Conservation (phyloP, 2,797 vertebrate species). For the Pelodytes ibericus region DNA sequence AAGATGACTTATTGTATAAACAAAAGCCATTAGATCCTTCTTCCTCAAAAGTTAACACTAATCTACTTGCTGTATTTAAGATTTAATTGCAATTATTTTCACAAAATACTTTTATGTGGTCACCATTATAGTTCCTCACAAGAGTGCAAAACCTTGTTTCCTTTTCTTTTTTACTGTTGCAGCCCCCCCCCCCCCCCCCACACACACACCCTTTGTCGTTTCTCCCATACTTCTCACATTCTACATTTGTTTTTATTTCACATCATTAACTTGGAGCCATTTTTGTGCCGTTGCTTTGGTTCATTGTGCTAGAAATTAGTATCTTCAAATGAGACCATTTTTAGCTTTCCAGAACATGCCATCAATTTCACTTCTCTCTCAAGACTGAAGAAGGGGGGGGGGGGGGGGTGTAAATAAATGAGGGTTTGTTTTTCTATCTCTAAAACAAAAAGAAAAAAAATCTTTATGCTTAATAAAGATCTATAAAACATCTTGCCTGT, state of each 20-base stretch:
- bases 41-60: no score
- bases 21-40: no score
- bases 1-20: no score
- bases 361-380: conserved; percentile 28
- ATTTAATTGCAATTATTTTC: no score
- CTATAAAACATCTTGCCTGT: conserved; percentile 5
- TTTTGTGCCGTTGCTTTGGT: conserved; percentile 44
- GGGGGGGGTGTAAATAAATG: no score
- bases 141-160: no score
- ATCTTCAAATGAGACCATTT: conserved; percentile 38
- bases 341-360: conserved; percentile 22
- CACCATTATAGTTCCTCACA: no score
- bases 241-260: conserved; percentile 41
- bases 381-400: neutral
- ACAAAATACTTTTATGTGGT: no score
- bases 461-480: conserved; percentile 5
- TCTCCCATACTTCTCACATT: conserved; percentile 17
- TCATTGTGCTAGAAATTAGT: conserved; percentile 50
- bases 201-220: neutral
- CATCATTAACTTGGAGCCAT: conserved; percentile 52
- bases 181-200: no score
- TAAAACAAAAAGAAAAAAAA: neutral
- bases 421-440: conserved; percentile 7
- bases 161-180: no score
- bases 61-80: no score